Conservation (phyloP, 2,797 vertebrate genomes). For the Tokudaia tokunoshimensis region DNA sequence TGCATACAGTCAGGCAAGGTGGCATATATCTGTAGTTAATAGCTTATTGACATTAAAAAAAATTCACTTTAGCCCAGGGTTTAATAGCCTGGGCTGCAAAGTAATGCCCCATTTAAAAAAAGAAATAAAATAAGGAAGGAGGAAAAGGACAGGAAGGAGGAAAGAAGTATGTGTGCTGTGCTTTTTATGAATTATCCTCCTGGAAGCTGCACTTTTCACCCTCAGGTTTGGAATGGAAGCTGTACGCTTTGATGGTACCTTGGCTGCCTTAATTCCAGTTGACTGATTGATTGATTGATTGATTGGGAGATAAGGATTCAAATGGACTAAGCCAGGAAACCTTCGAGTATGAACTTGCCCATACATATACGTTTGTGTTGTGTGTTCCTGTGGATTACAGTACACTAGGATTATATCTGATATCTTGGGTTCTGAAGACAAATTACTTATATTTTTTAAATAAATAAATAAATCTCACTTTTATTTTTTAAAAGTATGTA, state of each 20-base stretch:
- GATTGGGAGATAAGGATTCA: background rate
- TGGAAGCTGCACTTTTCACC: background rate
- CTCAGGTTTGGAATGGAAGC: background rate
- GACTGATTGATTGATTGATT: background rate
- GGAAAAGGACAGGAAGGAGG: no score
- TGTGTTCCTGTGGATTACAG: background rate
- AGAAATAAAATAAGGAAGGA: background rate
- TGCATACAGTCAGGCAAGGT: background rate
- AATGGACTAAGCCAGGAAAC: background rate
- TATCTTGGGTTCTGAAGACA: background rate
- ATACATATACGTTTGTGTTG: background rate
- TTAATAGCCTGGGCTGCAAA: background rate
- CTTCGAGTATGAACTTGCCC: background rate
- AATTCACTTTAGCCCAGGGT: background rate
- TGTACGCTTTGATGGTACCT: background rate
- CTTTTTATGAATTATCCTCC: background rate
- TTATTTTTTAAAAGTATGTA: no score
- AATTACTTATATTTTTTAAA: constrained; percentile 24
- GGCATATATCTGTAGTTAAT: background rate
- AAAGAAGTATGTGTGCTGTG: background rate
- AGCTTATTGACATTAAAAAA: background rate
- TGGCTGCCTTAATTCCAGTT: background rate
- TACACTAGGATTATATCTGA: background rate
- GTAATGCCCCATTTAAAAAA: background rate
- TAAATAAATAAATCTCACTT: background rate